Evolutionary conservation across 1,140 invertebrate genomes (phyloP).

Genomic region (Zaprionus kolodkinae): DNA sequence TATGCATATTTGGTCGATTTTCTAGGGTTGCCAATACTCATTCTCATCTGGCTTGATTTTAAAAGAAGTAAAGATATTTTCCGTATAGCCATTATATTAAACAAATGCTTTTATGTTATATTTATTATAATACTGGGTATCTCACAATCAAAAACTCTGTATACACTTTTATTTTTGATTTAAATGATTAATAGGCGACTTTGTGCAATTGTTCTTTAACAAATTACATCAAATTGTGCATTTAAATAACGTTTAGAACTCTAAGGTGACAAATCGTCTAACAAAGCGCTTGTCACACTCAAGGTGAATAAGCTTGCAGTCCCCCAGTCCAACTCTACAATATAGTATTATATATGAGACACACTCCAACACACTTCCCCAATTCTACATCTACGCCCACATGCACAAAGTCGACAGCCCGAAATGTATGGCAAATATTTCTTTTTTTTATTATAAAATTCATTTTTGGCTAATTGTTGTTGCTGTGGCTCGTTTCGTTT

Average conservation of each 20-base stretch:
- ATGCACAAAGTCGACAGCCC: background rate
- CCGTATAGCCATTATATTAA: too few species aligned
- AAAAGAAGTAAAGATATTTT: too few species aligned
- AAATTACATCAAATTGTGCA: background rate
- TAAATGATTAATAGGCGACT: background rate
- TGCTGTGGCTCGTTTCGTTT: constrained; percentile 30
- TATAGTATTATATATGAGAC: background rate
- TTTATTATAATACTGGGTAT: background rate
- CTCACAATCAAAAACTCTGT: too few species aligned
- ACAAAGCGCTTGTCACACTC: constrained; percentile 23
- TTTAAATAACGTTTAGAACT: background rate
- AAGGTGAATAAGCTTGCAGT: constrained; percentile 58
- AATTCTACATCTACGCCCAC: constrained; percentile 15
- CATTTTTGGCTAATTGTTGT: constrained; percentile 56
- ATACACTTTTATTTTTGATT: background rate
- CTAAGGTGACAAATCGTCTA: constrained; percentile 1
- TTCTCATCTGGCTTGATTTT: too few species aligned
- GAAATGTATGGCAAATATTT: constrained; percentile 31
- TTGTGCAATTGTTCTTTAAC: background rate
- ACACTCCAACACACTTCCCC: background rate
- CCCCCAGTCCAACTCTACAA: background rate
- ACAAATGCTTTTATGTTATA: background rate
- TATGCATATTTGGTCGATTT: too few species aligned
- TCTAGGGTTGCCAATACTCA: too few species aligned
- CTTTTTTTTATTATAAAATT: constrained; percentile 33